Evolutionary conservation across 2,113 vertebrate species (phyloP), one percentile per base, ranked within the genome.

Genomic region (Sylvia atricapilla): DNA sequence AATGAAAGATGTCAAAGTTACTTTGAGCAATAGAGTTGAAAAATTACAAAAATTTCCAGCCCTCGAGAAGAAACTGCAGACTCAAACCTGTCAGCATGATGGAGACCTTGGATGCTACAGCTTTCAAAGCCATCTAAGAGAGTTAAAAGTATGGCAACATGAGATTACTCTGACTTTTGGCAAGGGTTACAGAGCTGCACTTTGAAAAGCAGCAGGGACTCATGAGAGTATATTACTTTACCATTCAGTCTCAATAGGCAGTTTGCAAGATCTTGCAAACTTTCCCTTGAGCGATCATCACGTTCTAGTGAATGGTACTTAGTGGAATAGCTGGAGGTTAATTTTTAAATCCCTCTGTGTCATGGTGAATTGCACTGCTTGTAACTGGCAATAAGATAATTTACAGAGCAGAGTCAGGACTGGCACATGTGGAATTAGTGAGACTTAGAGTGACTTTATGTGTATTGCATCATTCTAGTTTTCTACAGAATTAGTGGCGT

Each of bases 191-290:
- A 81, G 79, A 92, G 64, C 52, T 82, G 69, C 47, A 44, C 79
- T 96, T 92, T 81, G 76, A 84, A 96, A 96, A 93, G 56, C 85
- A 95, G 83, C 88, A 91, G 95, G 80, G 76, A 73, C 93, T 59
- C 69, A 0, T 66, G 85, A 82, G 60, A 84, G 58, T 79, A 1
- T 90, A 81, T 93, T 96, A 37, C 86, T 84, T 93, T 63, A 37
- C 64, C 73, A 86, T 87, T 86, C 80, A 81, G 53, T 76, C 92
- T 94, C 90, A 90, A 92, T 23, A 53, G 85, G 88, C 80, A 78
- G 41, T 68, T 95, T 87, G 60, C 53, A 92, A 84, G 86, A 90
- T 31, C 76, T 93, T 92, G 86, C 63, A 93, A 94, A 95, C 72
- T 92, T 96, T 92, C 73, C 83, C 1, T 27, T 78, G 92, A 90